Percentiles rank a stretch among this genome's conserved stretches.
phyloP scores from a whole-genome alignment of 2,888 invertebrate species.

The Orthonychiurus folsomi region DNA sequence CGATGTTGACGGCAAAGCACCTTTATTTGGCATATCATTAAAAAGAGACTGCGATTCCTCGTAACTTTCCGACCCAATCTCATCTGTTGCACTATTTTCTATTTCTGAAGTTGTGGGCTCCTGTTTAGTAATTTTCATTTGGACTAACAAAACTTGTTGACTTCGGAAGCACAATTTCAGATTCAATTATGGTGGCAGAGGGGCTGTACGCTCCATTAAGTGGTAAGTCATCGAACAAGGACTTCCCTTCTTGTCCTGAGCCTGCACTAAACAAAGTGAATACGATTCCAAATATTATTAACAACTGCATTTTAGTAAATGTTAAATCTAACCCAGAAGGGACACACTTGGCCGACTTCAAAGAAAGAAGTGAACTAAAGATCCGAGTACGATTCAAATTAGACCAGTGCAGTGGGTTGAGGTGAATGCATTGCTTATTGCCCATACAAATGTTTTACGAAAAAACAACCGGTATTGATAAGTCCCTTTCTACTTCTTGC shows the following conservation, averaged over 20 bases:
- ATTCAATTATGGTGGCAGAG: no score
- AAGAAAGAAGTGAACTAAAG: not conserved
- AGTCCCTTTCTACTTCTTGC: not conserved
- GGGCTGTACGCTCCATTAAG: constrained; percentile 28
- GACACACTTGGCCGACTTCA: not conserved
- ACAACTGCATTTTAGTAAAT: no score
- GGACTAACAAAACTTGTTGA: not conserved
- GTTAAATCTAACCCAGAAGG: no score
- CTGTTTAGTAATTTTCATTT: not conserved
- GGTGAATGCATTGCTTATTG: no score
- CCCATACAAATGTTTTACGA: no score
- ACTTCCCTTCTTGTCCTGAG: constrained; percentile 12
- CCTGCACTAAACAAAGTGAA: not conserved
- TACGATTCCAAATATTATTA: no score
- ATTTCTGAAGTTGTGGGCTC: not conserved
- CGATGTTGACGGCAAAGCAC: constrained; percentile 17
- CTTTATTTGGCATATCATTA: constrained; percentile 35
- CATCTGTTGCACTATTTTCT: not conserved
- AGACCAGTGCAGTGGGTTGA: not conserved
- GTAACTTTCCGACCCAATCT: not conserved
- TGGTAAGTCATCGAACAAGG: constrained; percentile 35
- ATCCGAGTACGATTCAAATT: not conserved
- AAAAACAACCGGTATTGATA: not conserved
- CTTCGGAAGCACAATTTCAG: no score
- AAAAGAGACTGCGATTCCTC: constrained; percentile 24